These are phyloP conservation scores for Lasioglossum baleicum DNA, from an alignment of 1,140 invertebrate genomes.

Conservation along the genomic window DNA sequence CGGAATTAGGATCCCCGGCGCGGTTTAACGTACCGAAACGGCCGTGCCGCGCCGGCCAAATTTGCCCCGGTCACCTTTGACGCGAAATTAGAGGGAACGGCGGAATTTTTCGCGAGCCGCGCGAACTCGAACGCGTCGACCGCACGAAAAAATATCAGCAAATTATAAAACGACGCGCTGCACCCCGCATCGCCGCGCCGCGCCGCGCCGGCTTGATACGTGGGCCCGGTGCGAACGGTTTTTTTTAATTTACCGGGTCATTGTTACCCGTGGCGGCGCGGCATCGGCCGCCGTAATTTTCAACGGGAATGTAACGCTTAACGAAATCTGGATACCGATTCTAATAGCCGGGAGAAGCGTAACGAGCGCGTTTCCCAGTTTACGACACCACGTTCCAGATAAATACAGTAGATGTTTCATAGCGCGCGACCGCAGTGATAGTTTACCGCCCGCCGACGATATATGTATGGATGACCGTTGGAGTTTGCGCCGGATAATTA, in stretches of 20 bases:
- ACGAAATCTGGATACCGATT: background rate
- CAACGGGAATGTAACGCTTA: background rate
- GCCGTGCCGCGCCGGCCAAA: too few relatives aligned
- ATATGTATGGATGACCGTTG: background rate
- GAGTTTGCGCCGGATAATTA: background rate
- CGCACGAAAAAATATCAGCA: background rate
- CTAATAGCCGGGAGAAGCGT: background rate
- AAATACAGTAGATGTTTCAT: background rate
- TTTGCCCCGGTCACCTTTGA: background rate
- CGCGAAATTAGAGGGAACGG: background rate
- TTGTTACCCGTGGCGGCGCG: background rate
- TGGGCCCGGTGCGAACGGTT: background rate
- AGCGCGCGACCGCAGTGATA: background rate
- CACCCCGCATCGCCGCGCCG: background rate
- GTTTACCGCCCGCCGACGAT: background rate
- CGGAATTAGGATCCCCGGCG: background rate
- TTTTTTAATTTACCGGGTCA: background rate
- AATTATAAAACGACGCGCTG: background rate
- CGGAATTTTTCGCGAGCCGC: background rate
- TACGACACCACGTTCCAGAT: background rate
- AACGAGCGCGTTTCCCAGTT: conserved; percentile 1
- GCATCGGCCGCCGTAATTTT: background rate
- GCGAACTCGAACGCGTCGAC: background rate
- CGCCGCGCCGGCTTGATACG: background rate
- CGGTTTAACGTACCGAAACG: background rate